Evolutionary conservation across 2,888 invertebrate genomes (phyloP), one percentile per base, ranked within the genome.

Genomic region (Acleris laterana): DNA sequence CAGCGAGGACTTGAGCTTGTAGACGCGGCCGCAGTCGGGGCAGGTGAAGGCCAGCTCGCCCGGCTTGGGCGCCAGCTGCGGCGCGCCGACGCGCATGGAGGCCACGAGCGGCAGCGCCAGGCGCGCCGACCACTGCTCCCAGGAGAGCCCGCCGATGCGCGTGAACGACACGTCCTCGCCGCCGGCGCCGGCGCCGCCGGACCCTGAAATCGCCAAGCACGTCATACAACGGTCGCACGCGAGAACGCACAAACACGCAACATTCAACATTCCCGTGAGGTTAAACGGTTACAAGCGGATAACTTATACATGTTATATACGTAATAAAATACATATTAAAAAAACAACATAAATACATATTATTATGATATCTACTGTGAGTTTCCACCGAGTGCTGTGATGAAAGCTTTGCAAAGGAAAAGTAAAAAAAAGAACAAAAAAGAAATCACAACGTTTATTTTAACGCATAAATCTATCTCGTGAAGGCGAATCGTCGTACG

Each of bases 1-100:
- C 78, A 96, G 90, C 68, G 97, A 97, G 75, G 97, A 97, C 90
- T 97, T 97, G 74, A 97, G 94, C 87, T 97, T 97, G 92, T 97
- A 97, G 71, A 96, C 95, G 73, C 97, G 94, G 69, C 96, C 97
- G 89, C 97, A 97, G 79, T 96, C 96, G 63, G 96, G 95, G 88
- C 97, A 97, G 68, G 95, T 94, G 94, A 96, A 96, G 80, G 94
- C 93, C 72, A 94, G 93, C 72, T 94, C 94, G 82, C 86, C 93
- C 75, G 85, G 79, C 66, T 78, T 73, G 63, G 77, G 76, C 70
- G 74, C 77, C 68, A 76, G 78, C 77, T 78, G 50, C 81, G 89
- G 80, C 83, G 44, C 66, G 92, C 88, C 89, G 78, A 94, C 94
- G 55, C 94, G 93, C 82, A 94, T 87, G 74, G 94, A 85, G 32